These are phyloP conservation scores for Chinchilla lanigera DNA, from an alignment of 2,113 vertebrate species.

Conservation along the genomic window DNA sequence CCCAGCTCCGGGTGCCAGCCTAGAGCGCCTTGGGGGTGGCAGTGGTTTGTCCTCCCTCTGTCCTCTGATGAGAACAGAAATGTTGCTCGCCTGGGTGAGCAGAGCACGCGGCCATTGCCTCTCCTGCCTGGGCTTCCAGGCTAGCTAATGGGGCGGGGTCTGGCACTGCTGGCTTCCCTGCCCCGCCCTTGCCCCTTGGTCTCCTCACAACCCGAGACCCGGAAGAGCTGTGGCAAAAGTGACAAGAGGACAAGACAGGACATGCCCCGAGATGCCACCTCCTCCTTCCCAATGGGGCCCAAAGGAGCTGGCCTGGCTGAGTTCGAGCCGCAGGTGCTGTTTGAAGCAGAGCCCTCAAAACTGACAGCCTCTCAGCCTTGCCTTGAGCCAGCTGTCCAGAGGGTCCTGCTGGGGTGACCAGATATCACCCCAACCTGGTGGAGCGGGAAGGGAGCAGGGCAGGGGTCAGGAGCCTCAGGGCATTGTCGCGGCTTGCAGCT, in stretches of 20 bases:
- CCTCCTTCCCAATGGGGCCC: conserved; percentile 43
- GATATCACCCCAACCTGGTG: conserved; percentile 72
- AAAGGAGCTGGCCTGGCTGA: conserved; percentile 49
- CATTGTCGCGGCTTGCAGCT: conserved; percentile 35
- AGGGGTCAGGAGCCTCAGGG: conserved; percentile 2
- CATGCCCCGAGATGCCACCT: not conserved
- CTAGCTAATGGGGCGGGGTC: conserved; percentile 70
- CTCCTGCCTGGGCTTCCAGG: conserved; percentile 61
- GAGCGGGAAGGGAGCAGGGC: not conserved
- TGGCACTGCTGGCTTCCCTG: conserved; percentile 76
- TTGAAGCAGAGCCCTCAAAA: conserved; percentile 77
- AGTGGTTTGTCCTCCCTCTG: not conserved
- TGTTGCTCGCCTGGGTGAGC: conserved; percentile 69
- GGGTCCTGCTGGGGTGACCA: not conserved
- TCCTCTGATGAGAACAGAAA: conserved; percentile 78
- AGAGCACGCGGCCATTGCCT: conserved; percentile 20
- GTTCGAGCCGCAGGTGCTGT: conserved; percentile 72
- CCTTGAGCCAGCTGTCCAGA: conserved; percentile 75
- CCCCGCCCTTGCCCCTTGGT: not conserved
- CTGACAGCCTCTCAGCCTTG: conserved; percentile 73
- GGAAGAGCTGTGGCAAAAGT: not conserved
- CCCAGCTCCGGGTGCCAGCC: not conserved
- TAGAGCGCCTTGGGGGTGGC: not conserved
- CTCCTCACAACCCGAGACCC: not conserved
- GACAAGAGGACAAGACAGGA: conserved; percentile 17